Percentiles rank a stretch among this genome's conserved stretches.
phyloP scores from a whole-genome alignment of 2,797 vertebrate genomes.

The Lagocephalus sceleratus region DNA sequence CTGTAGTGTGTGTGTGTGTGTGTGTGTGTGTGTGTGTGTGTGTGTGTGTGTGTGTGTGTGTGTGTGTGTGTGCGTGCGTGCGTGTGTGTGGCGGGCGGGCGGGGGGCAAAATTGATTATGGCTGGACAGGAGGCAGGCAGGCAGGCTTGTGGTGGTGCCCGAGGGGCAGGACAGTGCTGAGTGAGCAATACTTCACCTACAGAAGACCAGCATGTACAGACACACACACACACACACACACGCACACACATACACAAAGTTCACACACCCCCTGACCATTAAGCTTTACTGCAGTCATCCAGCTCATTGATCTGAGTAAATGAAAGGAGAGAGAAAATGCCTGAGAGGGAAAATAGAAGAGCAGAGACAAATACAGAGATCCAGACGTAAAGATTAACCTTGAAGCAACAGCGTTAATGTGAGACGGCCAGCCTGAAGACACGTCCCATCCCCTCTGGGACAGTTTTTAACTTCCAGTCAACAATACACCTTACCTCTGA shows the following conservation, averaged over 20 bases:
- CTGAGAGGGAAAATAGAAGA: constrained; percentile 38
- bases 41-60: constrained; percentile 17
- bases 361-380: constrained; percentile 31
- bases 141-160: constrained; percentile 67
- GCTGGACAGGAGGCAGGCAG: constrained; percentile 73
- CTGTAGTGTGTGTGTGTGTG: not conserved
- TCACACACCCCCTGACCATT: constrained; percentile 62
- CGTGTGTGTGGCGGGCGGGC: no score
- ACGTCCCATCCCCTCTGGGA: constrained; percentile 24
- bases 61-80: constrained; percentile 11
- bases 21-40: constrained; percentile 21
- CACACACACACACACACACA: constrained; percentile 17
- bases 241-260: constrained; percentile 22
- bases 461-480: constrained; percentile 15
- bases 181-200: constrained; percentile 71
- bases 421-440: constrained; percentile 27
- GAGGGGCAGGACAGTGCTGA: constrained; percentile 68
- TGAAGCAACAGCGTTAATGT: constrained; percentile 35
- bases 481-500: no score
- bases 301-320: constrained; percentile 62
- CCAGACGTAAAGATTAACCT: constrained; percentile 50
- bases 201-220: constrained; percentile 4
- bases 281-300: constrained; percentile 61
- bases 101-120: constrained; percentile 77
- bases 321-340: constrained; percentile 9